Percentiles rank a stretch among this genome's conserved stretches.
phyloP scores from a whole-genome alignment of 2,113 vertebrate species.

The Cranoglanis bouderius region DNA sequence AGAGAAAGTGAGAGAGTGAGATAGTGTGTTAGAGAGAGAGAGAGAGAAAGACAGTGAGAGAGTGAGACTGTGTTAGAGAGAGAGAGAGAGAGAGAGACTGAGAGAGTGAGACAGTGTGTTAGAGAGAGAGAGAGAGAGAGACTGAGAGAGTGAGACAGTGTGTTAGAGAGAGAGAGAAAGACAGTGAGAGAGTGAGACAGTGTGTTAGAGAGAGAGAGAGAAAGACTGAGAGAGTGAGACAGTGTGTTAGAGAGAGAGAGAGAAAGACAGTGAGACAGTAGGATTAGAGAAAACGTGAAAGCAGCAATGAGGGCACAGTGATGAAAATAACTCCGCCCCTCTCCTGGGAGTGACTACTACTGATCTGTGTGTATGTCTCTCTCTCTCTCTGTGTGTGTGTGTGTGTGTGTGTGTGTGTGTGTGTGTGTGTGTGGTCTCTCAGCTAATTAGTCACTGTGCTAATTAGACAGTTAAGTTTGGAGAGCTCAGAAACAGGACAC shows the following conservation, averaged over 20 bases:
- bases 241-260: background rate
- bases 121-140: no score
- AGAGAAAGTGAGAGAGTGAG: background rate
- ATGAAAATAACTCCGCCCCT: background rate
- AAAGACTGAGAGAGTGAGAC: background rate
- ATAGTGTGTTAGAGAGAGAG: background rate
- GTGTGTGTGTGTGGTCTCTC: constrained; percentile 55
- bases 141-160: no score
- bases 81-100: no score
- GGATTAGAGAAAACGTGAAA: background rate
- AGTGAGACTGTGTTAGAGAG: background rate
- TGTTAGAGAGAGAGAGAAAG: background rate
- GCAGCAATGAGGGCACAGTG: background rate
- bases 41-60: background rate
- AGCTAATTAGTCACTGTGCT: constrained; percentile 76
- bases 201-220: background rate
- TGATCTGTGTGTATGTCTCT: background rate
- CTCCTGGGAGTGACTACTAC: background rate
- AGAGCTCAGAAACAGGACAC: constrained; percentile 57
- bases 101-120: no score
- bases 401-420: background rate
- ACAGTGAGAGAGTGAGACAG: background rate
- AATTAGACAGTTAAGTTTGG: constrained; percentile 79
- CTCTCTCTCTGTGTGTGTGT: background rate
- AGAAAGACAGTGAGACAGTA: background rate